These are phyloP conservation scores for Rhinoderma darwinii DNA, from an alignment of 2,113 vertebrate species.

Conservation along the genomic window DNA sequence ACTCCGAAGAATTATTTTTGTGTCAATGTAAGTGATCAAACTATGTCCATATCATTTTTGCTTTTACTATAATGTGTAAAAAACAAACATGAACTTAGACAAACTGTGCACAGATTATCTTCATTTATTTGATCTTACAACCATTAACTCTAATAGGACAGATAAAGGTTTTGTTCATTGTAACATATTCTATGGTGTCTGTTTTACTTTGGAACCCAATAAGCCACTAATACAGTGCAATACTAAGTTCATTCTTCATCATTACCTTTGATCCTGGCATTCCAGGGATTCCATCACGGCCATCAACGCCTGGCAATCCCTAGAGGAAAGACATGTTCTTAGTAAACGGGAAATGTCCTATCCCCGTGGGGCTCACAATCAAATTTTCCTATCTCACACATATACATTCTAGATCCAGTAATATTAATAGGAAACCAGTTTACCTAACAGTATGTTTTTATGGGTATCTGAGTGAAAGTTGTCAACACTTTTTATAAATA, in stretches of 20 bases:
- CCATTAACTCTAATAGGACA: not conserved
- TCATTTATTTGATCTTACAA: not conserved
- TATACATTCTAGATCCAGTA: too few relatives aligned
- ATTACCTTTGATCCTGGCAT: conserved; percentile 93
- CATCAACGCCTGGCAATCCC: conserved; percentile 92
- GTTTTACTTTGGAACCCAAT: not conserved
- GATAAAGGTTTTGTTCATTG: not conserved
- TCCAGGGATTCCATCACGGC: conserved; percentile 92
- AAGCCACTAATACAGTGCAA: not conserved
- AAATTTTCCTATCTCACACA: too few relatives aligned
- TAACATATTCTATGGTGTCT: not conserved
- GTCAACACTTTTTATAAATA: too few relatives aligned
- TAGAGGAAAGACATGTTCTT: conserved; percentile 64
- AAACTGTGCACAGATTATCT: conserved; percentile 12
- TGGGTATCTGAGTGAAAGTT: too few relatives aligned
- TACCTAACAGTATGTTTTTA: too few relatives aligned
- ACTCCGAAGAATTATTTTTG: not conserved
- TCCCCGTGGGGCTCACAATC: too few relatives aligned
- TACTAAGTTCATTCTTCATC: not conserved
- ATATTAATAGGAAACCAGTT: too few relatives aligned
- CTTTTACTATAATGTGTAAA: not conserved
- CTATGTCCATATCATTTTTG: not conserved
- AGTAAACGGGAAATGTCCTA: not conserved
- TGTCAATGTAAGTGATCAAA: conserved; percentile 6
- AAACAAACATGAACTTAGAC: conserved; percentile 26